phyloP scores from a whole-genome alignment of 2,113 vertebrate species.

The Salvator merianae region DNA sequence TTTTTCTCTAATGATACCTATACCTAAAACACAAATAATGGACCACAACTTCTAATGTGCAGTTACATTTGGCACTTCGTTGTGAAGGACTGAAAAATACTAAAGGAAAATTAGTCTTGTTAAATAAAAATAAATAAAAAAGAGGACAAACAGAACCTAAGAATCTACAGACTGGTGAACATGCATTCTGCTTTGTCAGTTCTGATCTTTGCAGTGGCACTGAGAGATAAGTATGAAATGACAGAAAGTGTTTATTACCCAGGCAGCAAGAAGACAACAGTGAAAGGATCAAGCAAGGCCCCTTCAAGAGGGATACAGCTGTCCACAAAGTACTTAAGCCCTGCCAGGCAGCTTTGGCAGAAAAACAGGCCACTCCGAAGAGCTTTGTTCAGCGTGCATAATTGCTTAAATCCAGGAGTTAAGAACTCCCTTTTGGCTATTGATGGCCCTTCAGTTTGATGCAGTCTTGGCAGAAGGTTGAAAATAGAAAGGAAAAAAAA shows the following conservation, averaged over 20 bases:
- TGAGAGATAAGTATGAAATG: slow-evolving; percentile 49
- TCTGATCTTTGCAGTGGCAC: slow-evolving; percentile 45
- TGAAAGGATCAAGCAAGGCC: slow-evolving; percentile 54
- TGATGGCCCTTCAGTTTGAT: slow-evolving; percentile 22
- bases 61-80: slow-evolving; percentile 39
- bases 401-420: slow-evolving; percentile 67
- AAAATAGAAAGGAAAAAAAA: slow-evolving; percentile 8
- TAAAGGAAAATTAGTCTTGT: slow-evolving; percentile 18
- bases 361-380: slow-evolving; percentile 47
- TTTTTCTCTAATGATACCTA: slow-evolving; percentile 52
- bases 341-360: slow-evolving; percentile 57
- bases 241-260: slow-evolving; percentile 55
- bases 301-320: slow-evolving; percentile 57
- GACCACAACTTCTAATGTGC: background rate
- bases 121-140: slow-evolving; percentile 6
- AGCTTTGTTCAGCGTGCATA: slow-evolving; percentile 51
- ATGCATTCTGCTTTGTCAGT: slow-evolving; percentile 26
- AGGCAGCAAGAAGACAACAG: slow-evolving; percentile 51
- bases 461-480: background rate
- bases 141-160: slow-evolving; percentile 24
- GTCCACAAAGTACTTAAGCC: slow-evolving; percentile 57
- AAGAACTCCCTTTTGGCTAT: slow-evolving; percentile 40
- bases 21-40: slow-evolving; percentile 26
- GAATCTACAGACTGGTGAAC: slow-evolving; percentile 1
- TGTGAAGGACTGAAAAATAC: slow-evolving; percentile 6